These are phyloP conservation scores for Trichosurus vulpecula DNA, from an alignment of 2,797 vertebrate genomes.

Conservation along the genomic window DNA sequence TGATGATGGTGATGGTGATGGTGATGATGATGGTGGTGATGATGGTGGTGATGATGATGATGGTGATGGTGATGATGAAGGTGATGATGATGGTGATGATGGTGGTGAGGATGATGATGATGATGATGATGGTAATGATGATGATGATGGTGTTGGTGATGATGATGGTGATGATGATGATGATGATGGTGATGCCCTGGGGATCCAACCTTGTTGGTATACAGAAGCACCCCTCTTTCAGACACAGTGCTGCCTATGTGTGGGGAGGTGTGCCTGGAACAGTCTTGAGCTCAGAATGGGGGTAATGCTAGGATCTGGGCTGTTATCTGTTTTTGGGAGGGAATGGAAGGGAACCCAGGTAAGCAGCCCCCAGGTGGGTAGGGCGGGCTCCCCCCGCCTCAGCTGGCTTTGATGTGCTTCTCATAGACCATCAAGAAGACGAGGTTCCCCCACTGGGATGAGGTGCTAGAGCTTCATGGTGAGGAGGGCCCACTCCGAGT, in stretches of 20 bases:
- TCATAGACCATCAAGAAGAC: constrained; percentile 94
- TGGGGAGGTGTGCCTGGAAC: neutral
- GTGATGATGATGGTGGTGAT: neutral
- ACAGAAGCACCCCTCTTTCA: neutral
- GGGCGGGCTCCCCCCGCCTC: neutral
- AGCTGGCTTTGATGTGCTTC: neutral
- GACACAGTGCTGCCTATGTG: too few species aligned
- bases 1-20: neutral
- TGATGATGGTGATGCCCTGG: neutral
- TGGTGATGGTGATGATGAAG: neutral
- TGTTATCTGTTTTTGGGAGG: constrained; percentile 17
- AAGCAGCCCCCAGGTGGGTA: neutral
- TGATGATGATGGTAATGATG: neutral
- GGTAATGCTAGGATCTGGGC: neutral
- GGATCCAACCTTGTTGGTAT: neutral
- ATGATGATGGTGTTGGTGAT: too few species aligned
- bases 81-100: neutral
- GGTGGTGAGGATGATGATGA: neutral
- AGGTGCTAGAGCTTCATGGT: constrained; percentile 89
- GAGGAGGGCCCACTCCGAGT: constrained; percentile 84
- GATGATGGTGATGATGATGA: too few species aligned
- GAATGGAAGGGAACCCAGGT: neutral
- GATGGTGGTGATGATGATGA: neutral
- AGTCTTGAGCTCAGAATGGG: neutral
- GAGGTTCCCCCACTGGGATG: constrained; percentile 93